Evolutionary conservation across 1,140 invertebrate genomes (phyloP).

Genomic region (Brachionus rotundiformis): DNA sequence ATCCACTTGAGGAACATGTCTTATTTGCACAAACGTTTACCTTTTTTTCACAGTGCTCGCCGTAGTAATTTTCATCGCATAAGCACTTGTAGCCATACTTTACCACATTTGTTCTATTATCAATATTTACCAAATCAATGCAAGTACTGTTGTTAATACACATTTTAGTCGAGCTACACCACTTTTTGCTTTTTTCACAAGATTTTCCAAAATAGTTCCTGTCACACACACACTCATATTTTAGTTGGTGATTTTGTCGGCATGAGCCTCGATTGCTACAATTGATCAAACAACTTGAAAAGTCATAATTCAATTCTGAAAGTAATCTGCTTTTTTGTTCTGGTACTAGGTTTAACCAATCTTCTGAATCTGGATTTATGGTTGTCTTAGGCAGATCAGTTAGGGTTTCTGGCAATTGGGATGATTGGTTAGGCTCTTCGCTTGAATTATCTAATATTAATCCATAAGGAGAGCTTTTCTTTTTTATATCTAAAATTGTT

Average conservation of each 20-base stretch:
- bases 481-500: background rate
- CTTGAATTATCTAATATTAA: background rate
- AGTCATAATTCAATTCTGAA: background rate
- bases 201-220: background rate
- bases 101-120: background rate
- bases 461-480: background rate
- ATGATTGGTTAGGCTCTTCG: too few species aligned
- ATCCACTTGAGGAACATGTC: slow-evolving; percentile 26
- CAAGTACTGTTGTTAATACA: background rate
- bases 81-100: background rate
- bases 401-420: too few species aligned
- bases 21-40: background rate
- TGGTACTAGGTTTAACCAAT: background rate
- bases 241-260: background rate
- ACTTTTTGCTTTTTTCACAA: background rate
- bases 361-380: background rate
- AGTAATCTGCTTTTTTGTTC: background rate
- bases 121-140: background rate
- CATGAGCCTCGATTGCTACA: background rate
- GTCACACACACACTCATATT: background rate
- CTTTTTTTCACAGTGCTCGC: background rate
- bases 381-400: too few species aligned
- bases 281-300: background rate
- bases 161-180: background rate
- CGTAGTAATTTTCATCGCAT: background rate